Percentiles rank a stretch among this genome's conserved stretches.
phyloP scores from a whole-genome alignment of 1,140 invertebrate genomes.

The Spodoptera frugiperda region DNA sequence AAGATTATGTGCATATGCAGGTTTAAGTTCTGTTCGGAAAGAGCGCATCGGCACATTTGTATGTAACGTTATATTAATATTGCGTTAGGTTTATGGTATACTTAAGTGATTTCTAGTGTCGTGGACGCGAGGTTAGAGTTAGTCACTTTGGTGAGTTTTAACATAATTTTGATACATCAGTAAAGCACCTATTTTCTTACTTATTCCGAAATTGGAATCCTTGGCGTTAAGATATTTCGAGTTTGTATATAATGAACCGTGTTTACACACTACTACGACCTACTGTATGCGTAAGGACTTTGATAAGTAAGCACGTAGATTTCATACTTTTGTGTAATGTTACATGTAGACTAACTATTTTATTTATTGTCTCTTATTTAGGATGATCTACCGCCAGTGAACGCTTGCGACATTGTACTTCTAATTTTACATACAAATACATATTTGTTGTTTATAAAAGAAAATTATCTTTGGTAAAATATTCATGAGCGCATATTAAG shows the following conservation, averaged over 20 bases:
- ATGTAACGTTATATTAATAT: slow-evolving; percentile 35
- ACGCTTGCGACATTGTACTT: slow-evolving; percentile 20
- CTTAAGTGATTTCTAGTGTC: slow-evolving; percentile 24
- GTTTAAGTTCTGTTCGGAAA: neutral
- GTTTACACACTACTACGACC: slow-evolving; percentile 43
- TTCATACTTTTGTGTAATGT: slow-evolving; percentile 61
- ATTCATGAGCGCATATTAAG: slow-evolving; percentile 35
- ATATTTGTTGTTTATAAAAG: slow-evolving; percentile 36
- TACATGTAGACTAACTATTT: slow-evolving; percentile 34
- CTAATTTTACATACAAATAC: slow-evolving; percentile 30
- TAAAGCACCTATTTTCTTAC: slow-evolving; percentile 65
- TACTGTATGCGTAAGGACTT: slow-evolving; percentile 58
- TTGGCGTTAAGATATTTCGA: slow-evolving; percentile 55
- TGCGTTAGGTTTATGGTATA: slow-evolving; percentile 3
- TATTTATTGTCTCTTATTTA: slow-evolving; percentile 53
- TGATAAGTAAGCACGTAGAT: slow-evolving; percentile 65
- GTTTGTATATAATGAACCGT: slow-evolving; percentile 58
- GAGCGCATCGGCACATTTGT: slow-evolving; percentile 8
- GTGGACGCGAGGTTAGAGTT: slow-evolving; percentile 3
- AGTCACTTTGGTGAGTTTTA: slow-evolving; percentile 45
- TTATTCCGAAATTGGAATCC: slow-evolving; percentile 54
- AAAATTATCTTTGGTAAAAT: slow-evolving; percentile 17
- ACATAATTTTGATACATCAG: slow-evolving; percentile 48
- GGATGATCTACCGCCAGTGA: slow-evolving; percentile 24
- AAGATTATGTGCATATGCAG: neutral